These are phyloP conservation scores for Heliconius hortense DNA, from an alignment of 2,888 invertebrate species.

Conservation along the genomic window DNA sequence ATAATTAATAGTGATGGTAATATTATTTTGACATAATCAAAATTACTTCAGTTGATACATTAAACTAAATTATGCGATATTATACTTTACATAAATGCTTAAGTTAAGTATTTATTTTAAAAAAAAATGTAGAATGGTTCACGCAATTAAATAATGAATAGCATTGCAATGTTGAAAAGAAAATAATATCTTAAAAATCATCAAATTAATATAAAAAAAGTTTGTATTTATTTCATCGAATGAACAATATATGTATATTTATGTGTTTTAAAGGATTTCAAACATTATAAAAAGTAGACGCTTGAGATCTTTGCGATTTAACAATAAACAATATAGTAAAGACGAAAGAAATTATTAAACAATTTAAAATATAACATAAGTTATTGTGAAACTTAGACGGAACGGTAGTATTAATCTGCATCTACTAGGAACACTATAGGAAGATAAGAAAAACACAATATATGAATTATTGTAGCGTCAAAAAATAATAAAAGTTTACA, in stretches of 20 bases:
- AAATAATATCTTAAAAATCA: neutral
- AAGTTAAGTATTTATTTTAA: constrained; percentile 16
- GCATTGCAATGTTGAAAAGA: neutral
- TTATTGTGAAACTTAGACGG: neutral
- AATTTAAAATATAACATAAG: neutral
- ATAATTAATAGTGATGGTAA: constrained; percentile 7
- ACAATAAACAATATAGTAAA: constrained; percentile 4
- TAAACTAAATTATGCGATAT: constrained; percentile 16
- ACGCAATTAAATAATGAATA: neutral
- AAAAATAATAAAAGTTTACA: neutral
- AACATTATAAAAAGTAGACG: neutral
- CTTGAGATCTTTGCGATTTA: constrained; percentile 15
- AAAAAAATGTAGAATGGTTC: constrained; percentile 5
- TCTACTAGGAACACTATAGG: neutral
- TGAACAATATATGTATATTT: neutral
- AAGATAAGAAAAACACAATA: neutral
- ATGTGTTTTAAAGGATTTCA: neutral
- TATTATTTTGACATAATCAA: neutral
- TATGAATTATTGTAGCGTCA: neutral
- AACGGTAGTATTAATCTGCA: too few relatives aligned
- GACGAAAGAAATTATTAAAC: neutral
- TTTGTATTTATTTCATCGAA: neutral
- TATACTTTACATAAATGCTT: constrained; percentile 18
- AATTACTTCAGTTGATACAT: neutral
- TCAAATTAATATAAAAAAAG: neutral